Percentiles rank a stretch among this genome's conserved stretches.
Evolutionary conservation across 2,888 invertebrate species (phyloP).

Genomic region (Clanis bilineata): DNA sequence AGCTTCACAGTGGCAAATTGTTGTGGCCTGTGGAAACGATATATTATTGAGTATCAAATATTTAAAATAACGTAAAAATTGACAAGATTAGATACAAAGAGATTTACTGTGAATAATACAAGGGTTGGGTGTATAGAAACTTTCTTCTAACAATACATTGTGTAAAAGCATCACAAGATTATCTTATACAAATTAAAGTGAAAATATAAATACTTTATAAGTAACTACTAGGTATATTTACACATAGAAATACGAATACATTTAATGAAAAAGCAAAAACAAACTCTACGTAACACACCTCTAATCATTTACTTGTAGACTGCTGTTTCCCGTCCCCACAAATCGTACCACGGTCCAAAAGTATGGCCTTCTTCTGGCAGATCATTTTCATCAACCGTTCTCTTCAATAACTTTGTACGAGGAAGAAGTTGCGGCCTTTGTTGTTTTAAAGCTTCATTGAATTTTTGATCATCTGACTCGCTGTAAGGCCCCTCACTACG

Average conservation of each 20-base stretch:
- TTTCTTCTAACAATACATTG: too few relatives aligned
- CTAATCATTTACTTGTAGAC: constrained; percentile 76
- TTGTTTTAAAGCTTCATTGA: constrained; percentile 76
- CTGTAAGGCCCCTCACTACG: constrained; percentile 72
- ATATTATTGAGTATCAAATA: not conserved
- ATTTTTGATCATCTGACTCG: constrained; percentile 81
- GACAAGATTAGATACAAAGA: too few relatives aligned
- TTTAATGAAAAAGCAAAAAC: constrained; percentile 21
- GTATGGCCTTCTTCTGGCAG: constrained; percentile 85
- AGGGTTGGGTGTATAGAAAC: too few relatives aligned
- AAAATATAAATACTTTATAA: not conserved
- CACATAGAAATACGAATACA: not conserved
- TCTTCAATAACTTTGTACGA: constrained; percentile 86
- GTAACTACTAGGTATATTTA: not conserved
- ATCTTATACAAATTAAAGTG: not conserved
- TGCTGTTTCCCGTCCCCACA: constrained; percentile 90
- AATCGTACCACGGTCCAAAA: constrained; percentile 94
- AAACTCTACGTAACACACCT: constrained; percentile 47
- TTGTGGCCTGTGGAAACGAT: constrained; percentile 84
- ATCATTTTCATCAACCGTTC: constrained; percentile 72
- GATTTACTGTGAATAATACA: too few relatives aligned
- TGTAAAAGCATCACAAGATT: too few relatives aligned
- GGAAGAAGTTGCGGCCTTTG: constrained; percentile 84
- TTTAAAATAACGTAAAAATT: too few relatives aligned
- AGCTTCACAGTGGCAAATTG: constrained; percentile 95